Base-by-base conservation (phyloP, 2,888 invertebrate genomes). In the Dimorphilus gyrociliatus region DNA sequence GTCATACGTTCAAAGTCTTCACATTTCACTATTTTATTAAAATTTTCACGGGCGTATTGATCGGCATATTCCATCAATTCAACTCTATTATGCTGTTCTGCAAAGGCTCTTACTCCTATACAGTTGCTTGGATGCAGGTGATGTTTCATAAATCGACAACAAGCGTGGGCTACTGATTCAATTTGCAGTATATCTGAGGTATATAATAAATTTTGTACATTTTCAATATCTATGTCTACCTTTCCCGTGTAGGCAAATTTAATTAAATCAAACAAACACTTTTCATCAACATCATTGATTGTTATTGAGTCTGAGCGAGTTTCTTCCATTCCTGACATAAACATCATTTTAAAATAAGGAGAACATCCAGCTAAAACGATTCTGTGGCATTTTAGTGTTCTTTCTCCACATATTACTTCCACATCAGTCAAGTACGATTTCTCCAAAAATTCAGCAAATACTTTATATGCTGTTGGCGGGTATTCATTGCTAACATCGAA, bases 311-410 rank as follows among this genome's bases (percentile, higher is more conserved):
- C 41, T 32, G 53, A 47, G 17, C 41, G 44, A 27, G 55, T 50
- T 36, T 63, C 63, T 3, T 53, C 41, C 59, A 66, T 58, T 33
- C 60, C 51, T 2, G 58, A 57, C 15, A 52, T 50, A 43, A 67
- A 67, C 66, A 67, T 66, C 19, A 59, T 54, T 16, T 53, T 47
- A 42, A 67, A 67, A 39, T 67, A 67, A 12, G 58, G 54, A 40
- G 64, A 64, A 12, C 55, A 45, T 26, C 62, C 60, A 0, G 65
- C 63, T 27, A 67, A 44, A 19, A 67, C 56, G 23, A 61, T 50
- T 5, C 62, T 47, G 45, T 67, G 67, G 36, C 63, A 63, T 27
- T 43, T 43, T 19, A 60, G 47, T 1, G 49, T 42, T 25, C 47
- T 52, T 10, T 36, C 40, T 2, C 55, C 55, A 25, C 46, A 44